Evolutionary conservation across 2,797 vertebrate species (phyloP), one percentile per base, ranked within the genome.

Genomic region (Yasuhikotakia modesta): DNA sequence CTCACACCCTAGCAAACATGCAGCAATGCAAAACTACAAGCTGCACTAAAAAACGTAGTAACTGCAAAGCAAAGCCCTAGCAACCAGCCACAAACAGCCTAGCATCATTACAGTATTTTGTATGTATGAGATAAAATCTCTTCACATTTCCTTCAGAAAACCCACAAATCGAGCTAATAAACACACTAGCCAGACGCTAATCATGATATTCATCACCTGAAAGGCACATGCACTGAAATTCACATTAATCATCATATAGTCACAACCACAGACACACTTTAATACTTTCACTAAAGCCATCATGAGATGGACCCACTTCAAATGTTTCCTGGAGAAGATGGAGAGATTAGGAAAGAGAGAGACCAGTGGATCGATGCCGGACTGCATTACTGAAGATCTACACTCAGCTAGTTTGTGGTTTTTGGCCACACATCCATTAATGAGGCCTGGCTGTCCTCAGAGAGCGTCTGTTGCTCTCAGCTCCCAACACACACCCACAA

Each of bases 301-400:
- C 61, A 24, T 55, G 32, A 66, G 32, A 55, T 45, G 24, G 48
- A n/a, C 21, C 19, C 5, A 64, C 60, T 74, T 50, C 46, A 68
- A 1, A 50, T 27, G 19, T 45, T 69, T 70, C 16, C 55, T 8
- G n/a, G 67, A 65, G 19, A 1, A 10, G 48, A 64, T 48, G 24
- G 48, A 66, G 2, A 21, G 46, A 32, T 53, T 64, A 11, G 19
- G 39, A 70, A n/a, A 43, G 17, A 74, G 65, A 79, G 76, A n/a
- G 71, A 78, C 58, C 67, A 27, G 11, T 39, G 78, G 50, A 79
- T 85, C 84, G 30, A 85, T 81, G 68, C 53, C 73, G 22, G 75
- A 75, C 74, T 79, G 70, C 82, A 81, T 84, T 80, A 79, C 78
- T 67, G 78, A 76, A 78, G 78, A 64, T 82, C 78, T 61, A 39